Conservation (phyloP, 2,797 vertebrate genomes). For the Halcyon leucocephala region DNA sequence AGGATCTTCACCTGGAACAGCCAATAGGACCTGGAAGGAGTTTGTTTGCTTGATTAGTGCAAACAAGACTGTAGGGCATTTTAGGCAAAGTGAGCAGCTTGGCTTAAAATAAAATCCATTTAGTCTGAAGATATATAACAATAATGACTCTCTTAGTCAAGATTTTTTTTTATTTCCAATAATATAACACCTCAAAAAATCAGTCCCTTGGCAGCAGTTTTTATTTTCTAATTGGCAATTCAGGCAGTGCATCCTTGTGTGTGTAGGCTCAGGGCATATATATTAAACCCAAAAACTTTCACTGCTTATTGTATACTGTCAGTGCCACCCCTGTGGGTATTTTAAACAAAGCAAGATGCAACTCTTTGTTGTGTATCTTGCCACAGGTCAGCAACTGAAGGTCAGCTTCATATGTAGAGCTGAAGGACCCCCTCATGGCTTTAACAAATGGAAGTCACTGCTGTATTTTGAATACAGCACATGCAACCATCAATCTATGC, state of each 20-base stretch:
- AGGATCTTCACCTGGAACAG: neutral
- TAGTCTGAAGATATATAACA: neutral
- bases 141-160: neutral
- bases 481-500: neutral
- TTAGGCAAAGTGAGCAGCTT: neutral
- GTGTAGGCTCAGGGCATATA: neutral
- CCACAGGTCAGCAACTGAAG: neutral
- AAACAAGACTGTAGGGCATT: neutral
- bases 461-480: neutral
- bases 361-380: neutral
- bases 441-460: neutral
- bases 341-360: neutral
- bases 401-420: neutral
- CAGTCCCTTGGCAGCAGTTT: neutral
- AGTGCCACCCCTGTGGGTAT: neutral
- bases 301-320: neutral
- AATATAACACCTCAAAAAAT: neutral
- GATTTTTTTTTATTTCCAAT: neutral
- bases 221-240: constrained; percentile 27
- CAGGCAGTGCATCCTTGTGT: neutral
- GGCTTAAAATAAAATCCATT: neutral
- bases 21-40: neutral
- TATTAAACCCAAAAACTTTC: neutral
- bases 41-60: neutral
- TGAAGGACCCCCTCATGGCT: neutral